Evolutionary conservation across 1,140 invertebrate genomes (phyloP), one percentile per base, ranked within the genome.

Genomic region (Drosophila neocordata): DNA sequence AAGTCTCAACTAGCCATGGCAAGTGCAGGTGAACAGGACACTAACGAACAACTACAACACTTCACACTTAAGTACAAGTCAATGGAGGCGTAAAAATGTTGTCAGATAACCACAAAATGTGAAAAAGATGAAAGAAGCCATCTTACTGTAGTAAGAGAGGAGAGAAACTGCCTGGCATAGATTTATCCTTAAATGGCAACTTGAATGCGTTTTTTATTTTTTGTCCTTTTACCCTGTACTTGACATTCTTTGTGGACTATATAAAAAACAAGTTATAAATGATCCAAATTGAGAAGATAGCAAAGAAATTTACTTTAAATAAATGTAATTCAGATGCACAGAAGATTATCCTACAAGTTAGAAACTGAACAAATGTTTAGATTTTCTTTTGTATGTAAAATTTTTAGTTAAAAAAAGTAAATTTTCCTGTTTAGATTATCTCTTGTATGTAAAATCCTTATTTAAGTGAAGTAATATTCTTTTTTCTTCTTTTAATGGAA

Each of bases 61-160:
- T 82, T 58, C 48, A 70, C 37, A 41, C 15, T 35, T 13, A 52
- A 83, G 55, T 65, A 67, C 22, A 58, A 66, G 68, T 68, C 77
- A 73, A 84, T 69, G 68, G 65, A 73, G 65, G 80, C 77, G 67
- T 73, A 63, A 57, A 84, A 85, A 80, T 58, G 59, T 60, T 38
- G 27, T 24, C 44, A 22, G 38, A 38, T n/a, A 41, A 56, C 41
- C 51, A 24, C 37, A 44, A 15, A 59, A 72, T 37, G 27, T 24
- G 13, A 24, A 60, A 9, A 15, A 27, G 9, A 7, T 9, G 9
- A 4, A 44, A 22, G 13, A 13, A n/a, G 13, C 8, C n/a, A 55
- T 27, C 7, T n/a, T 9, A n/a, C n/a, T n/a, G n/a, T n/a, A n/a
- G n/a, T n/a, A 56, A 35, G 53, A 56, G 27, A 56, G 18, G 13